Base-by-base conservation (phyloP, 2,888 invertebrate genomes). In the Drosophila bunnanda region DNA sequence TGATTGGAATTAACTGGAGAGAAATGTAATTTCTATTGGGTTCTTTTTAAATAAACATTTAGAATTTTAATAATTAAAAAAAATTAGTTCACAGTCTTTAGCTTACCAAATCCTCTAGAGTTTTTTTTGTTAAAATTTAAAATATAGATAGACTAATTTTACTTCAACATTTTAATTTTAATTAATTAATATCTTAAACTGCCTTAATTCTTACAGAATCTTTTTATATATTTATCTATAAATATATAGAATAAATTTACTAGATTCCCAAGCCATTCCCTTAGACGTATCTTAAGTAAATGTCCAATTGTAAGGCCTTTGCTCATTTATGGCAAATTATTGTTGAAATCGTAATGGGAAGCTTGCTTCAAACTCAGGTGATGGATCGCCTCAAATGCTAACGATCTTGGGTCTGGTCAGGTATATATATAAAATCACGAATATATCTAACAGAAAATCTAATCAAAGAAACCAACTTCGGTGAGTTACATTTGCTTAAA, bases 321-420 rank as follows among this genome's bases (percentile, higher is more conserved):
- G 70, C 67, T 77, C 87, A 79, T 83, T 86, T 86, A 79, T 77
- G 77, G 77, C 77, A 88, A 86, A 88, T 83, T 86, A 80, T 80
- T 25, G 62, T 50, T 36, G 13, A 74, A 64, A 56, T 32, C 53
- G 44, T 73, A 73, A 74, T 64, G 55, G 56, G 50, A 57, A 59
- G 72, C 61, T 68, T 4, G 67, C 48, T 8, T 41, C 36, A 30
- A 41, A 60, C 59, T 28, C 28, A n/a, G 36, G 22, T 69, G 74
- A 69, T 69, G 62, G 64, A 64, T 62, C 28, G 38, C 38, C 28
- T 22, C 32, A 53, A 48, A 61, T 57, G 57, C 61, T 69, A 79
- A 68, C 77, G 57, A 78, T 67, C 59, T 72, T 10, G 32, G 36
- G 48, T 52, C 46, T 36, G 17, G 17, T 10, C 39, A 17, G 7